Evolutionary conservation across 37 sponge, comb jelly and placozoan genomes (phyloP).

Genomic region (Bolinopsis microptera): DNA sequence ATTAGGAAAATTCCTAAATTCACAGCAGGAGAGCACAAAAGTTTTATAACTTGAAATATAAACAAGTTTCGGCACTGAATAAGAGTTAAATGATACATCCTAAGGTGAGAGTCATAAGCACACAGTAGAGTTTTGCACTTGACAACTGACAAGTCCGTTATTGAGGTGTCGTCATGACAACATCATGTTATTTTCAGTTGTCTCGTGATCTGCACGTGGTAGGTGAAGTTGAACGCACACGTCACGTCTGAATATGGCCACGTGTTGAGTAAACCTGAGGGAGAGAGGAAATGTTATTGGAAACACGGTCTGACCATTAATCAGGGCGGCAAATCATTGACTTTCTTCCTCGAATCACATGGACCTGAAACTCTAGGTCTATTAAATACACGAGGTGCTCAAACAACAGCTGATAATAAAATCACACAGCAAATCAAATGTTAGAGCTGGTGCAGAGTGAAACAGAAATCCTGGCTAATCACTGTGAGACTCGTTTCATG

Average conservation of each 20-base stretch:
- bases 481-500: background rate
- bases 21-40: too few species aligned
- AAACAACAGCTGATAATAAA: background rate
- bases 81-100: background rate
- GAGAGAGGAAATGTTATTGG: background rate
- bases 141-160: background rate
- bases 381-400: background rate
- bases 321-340: background rate
- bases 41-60: background rate
- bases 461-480: conserved; percentile 44
- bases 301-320: background rate
- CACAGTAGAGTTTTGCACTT: background rate
- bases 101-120: background rate
- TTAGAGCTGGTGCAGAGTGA: background rate
- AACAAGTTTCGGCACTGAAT: background rate
- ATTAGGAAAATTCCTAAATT: too few species aligned
- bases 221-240: conserved; percentile 61
- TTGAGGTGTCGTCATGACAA: conserved; percentile 30
- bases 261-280: conserved; percentile 87
- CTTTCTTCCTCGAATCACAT: background rate
- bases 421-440: background rate
- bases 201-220: conserved; percentile 24
- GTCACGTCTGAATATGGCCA: conserved; percentile 89
- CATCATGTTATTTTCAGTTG: conserved; percentile 49
- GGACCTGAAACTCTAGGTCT: background rate